phyloP scores from a whole-genome alignment of 2,797 vertebrate species.

The Oryzias dopingdopingensis region DNA sequence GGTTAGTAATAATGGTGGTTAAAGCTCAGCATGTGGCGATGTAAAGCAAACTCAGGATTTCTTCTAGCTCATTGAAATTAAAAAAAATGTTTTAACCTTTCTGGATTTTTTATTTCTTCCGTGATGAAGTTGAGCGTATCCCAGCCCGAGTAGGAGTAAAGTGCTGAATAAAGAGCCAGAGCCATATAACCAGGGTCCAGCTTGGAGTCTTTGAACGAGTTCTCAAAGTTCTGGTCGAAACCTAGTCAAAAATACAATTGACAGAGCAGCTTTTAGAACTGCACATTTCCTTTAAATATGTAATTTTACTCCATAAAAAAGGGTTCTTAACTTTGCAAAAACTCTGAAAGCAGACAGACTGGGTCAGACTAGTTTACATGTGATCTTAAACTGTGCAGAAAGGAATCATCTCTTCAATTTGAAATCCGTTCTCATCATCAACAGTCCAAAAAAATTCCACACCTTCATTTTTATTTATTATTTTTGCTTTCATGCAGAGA shows the following conservation, averaged over 20 bases:
- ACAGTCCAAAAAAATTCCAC: too few relatives aligned
- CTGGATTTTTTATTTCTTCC: slow-evolving; percentile 83
- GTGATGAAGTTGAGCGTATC: slow-evolving; percentile 86
- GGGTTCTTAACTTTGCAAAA: too few relatives aligned
- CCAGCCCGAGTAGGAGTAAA: slow-evolving; percentile 86
- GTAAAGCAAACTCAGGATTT: not conserved
- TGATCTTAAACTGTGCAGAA: too few relatives aligned
- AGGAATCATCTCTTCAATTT: too few relatives aligned
- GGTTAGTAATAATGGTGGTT: not conserved
- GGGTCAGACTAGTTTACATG: too few relatives aligned
- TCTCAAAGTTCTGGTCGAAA: slow-evolving; percentile 75
- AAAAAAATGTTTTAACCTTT: slow-evolving; percentile 64
- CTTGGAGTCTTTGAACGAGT: slow-evolving; percentile 79
- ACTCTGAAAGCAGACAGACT: too few relatives aligned
- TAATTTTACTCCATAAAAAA: not conserved
- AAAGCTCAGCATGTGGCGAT: not conserved
- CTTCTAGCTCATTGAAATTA: too few relatives aligned
- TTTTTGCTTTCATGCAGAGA: too few relatives aligned
- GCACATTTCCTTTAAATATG: not conserved
- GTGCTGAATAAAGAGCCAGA: slow-evolving; percentile 80
- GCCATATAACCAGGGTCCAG: slow-evolving; percentile 77
- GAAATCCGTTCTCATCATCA: too few relatives aligned
- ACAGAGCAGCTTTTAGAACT: not conserved
- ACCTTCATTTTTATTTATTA: too few relatives aligned
- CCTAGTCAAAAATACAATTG: slow-evolving; percentile 56